phyloP scores from a whole-genome alignment of 2,113 vertebrate species.

The Scartelaos histophorus region DNA sequence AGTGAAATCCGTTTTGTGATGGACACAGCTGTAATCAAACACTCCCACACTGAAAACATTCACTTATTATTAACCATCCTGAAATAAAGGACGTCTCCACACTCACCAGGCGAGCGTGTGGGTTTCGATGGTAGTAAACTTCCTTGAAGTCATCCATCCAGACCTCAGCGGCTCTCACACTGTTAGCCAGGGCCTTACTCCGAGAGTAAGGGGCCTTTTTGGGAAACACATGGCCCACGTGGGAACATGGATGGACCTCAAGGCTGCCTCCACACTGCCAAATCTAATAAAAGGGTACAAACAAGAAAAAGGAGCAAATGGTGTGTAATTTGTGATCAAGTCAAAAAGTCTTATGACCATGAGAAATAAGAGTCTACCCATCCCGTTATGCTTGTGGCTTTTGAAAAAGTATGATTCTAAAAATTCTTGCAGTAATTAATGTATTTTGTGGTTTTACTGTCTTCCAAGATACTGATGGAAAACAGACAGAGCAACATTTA shows the following conservation, averaged over 20 bases:
- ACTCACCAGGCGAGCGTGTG: constrained; percentile 89
- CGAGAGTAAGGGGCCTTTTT: constrained; percentile 95
- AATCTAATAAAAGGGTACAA: constrained; percentile 77
- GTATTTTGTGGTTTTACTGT: constrained; percentile 12
- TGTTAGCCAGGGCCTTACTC: constrained; percentile 93
- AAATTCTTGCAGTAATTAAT: constrained; percentile 38
- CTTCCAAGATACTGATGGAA: constrained; percentile 36
- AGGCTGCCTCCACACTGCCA: constrained; percentile 97
- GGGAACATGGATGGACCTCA: constrained; percentile 95
- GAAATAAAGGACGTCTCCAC: background rate
- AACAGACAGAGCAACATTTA: constrained; percentile 16
- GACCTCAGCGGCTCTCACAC: constrained; percentile 93
- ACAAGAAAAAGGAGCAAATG: constrained; percentile 40
- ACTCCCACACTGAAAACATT: background rate
- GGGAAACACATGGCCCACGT: constrained; percentile 95
- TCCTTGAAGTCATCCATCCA: constrained; percentile 97
- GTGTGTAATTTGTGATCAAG: constrained; percentile 16
- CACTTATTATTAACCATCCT: constrained; percentile 1
- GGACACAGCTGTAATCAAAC: constrained; percentile 16
- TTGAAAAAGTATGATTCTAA: constrained; percentile 3
- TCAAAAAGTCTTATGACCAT: constrained; percentile 20
- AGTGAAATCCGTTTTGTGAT: constrained; percentile 17
- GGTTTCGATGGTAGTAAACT: constrained; percentile 92
- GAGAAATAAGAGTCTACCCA: constrained; percentile 14
- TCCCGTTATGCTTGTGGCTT: constrained; percentile 17